These are phyloP conservation scores for Pristionchus maxplancki DNA, from an alignment of 2,888 invertebrate genomes.

Conservation along the genomic window DNA sequence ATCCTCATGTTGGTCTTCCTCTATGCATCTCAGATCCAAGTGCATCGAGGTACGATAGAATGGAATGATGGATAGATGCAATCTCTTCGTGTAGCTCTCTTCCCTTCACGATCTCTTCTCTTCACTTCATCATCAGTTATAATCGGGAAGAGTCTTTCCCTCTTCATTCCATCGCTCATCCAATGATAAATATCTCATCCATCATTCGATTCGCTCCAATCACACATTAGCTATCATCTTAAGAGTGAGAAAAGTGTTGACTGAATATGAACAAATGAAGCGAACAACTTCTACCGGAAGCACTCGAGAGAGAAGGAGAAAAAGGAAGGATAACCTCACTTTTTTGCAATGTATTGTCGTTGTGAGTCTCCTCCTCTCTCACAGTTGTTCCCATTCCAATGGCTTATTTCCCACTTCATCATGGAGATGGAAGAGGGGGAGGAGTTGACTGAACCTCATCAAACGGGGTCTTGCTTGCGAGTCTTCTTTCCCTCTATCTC, in stretches of 20 bases:
- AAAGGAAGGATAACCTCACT: slow-evolving; percentile 2
- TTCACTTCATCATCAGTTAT: neutral
- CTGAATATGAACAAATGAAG: neutral
- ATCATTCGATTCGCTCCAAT: neutral
- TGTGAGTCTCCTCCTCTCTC: slow-evolving; percentile 6
- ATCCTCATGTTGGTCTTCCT: slow-evolving; percentile 21
- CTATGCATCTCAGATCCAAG: slow-evolving; percentile 34
- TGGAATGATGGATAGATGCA: neutral
- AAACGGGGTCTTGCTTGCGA: neutral
- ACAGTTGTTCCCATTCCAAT: slow-evolving; percentile 22
- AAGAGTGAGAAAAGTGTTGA: neutral
- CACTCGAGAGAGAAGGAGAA: neutral
- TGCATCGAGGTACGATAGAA: slow-evolving; percentile 35
- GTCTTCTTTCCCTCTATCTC: slow-evolving; percentile 30
- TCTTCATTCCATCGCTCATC: slow-evolving; percentile 46
- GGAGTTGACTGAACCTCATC: slow-evolving; percentile 28
- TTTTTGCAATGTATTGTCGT: neutral
- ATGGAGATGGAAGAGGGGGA: neutral
- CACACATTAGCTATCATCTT: neutral
- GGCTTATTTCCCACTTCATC: slow-evolving; percentile 7
- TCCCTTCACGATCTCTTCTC: slow-evolving; percentile 28
- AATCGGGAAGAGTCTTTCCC: slow-evolving; percentile 33
- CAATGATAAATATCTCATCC: slow-evolving; percentile 39
- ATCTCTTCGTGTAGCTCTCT: slow-evolving; percentile 8
- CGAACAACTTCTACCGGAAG: neutral